phyloP scores from a whole-genome alignment of 2,888 invertebrate genomes.

The Tanaodytes sp. region DNA sequence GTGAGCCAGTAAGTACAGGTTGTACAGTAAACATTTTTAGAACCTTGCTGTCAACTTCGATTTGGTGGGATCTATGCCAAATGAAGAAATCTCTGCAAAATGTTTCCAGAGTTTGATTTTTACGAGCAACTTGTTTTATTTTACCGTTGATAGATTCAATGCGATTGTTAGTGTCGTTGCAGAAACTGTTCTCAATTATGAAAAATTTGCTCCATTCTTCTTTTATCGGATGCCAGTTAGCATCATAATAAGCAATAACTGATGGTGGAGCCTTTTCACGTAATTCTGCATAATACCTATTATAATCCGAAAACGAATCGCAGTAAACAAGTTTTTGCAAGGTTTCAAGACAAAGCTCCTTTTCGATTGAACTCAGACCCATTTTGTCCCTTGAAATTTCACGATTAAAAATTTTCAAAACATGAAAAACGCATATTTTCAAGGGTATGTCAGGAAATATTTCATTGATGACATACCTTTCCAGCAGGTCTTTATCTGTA shows the following conservation, averaged over 20 bases:
- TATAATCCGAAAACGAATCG: not conserved
- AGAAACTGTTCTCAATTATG: not conserved
- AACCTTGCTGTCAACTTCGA: constrained; percentile 5
- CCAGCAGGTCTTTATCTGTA: constrained; percentile 1
- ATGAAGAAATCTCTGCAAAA: not conserved
- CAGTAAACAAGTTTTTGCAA: constrained; percentile 1
- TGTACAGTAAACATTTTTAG: not conserved
- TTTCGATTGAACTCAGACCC: not conserved
- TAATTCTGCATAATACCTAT: not conserved
- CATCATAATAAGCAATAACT: constrained; percentile 1
- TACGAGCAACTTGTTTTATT: constrained; percentile 4
- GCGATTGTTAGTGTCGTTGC: constrained; percentile 20
- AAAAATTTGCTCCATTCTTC: constrained; percentile 1
- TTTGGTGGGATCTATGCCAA: not conserved
- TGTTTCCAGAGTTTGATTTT: not conserved
- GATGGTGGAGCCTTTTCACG: not conserved
- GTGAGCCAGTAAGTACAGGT: not conserved
- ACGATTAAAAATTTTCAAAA: constrained; percentile 5
- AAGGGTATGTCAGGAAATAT: not conserved
- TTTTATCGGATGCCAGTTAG: constrained; percentile 12
- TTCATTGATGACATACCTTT: not conserved
- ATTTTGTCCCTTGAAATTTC: constrained; percentile 3
- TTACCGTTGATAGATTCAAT: constrained; percentile 12
- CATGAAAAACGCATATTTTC: not conserved
- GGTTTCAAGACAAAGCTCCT: not conserved